phyloP scores from a whole-genome alignment of 2,888 invertebrate genomes.

The Agrotis exclamationis region DNA sequence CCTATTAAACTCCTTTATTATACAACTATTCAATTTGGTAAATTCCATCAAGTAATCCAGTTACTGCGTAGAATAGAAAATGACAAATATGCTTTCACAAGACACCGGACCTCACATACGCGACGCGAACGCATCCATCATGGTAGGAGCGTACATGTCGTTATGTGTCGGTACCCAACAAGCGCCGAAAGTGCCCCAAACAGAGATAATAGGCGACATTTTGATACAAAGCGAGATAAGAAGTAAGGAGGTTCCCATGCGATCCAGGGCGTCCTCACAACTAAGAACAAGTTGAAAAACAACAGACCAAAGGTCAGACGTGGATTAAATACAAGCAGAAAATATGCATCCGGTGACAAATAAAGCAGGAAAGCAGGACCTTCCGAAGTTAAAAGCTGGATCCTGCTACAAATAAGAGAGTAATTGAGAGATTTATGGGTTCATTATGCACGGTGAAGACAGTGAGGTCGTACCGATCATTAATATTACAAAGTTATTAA shows the following conservation, averaged over 20 bases:
- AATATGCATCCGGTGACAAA: conserved; percentile 71
- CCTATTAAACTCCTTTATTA: conserved; percentile 21
- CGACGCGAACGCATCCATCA: conserved; percentile 86
- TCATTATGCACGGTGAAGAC: conserved; percentile 65
- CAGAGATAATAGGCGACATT: conserved; percentile 90
- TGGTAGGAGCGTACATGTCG: conserved; percentile 84
- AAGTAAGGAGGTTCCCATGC: conserved; percentile 86
- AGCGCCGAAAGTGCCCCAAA: conserved; percentile 87
- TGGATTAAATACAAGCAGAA: conserved; percentile 78
- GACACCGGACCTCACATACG: conserved; percentile 80
- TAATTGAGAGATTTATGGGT: conserved; percentile 70
- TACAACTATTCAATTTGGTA: conserved; percentile 45
- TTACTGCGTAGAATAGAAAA: conserved; percentile 61
- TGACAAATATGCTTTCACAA: conserved; percentile 75
- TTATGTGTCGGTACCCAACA: conserved; percentile 84
- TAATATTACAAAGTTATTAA: conserved; percentile 73
- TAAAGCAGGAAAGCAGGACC: conserved; percentile 46
- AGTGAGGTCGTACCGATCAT: conserved; percentile 65
- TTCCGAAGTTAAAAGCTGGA: conserved; percentile 44
- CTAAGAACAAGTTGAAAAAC: conserved; percentile 69
- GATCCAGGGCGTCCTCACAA: conserved; percentile 78
- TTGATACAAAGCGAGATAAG: conserved; percentile 89
- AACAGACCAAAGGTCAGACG: conserved; percentile 84
- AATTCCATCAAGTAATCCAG: conserved; percentile 63
- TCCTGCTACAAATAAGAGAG: conserved; percentile 59